These are phyloP conservation scores for Augochlorella aurata DNA, from an alignment of 2,888 invertebrate species.

Conservation along the genomic window DNA sequence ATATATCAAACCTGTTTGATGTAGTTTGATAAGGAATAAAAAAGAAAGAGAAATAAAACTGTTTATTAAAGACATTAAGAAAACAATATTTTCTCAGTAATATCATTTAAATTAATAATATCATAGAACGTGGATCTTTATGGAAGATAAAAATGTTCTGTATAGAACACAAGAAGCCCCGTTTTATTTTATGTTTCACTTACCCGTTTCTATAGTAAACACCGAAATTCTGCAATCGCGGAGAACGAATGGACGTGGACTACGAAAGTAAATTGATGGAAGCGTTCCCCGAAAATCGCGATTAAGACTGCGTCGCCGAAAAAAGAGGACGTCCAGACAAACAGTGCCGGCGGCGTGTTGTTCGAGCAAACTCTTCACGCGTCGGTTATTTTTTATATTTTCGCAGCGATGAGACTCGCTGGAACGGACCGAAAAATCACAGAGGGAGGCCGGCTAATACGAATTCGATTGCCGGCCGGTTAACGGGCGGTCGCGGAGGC, in stretches of 20 bases:
- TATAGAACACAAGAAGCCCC: no score
- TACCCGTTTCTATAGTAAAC: no score
- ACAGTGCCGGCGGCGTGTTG: neutral
- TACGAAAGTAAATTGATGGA: no score
- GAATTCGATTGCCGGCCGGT: slow-evolving; percentile 11
- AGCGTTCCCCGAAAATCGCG: neutral
- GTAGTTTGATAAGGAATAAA: no score
- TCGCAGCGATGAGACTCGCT: neutral
- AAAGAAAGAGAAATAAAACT: no score
- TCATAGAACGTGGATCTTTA: no score
- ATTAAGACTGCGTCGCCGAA: neutral
- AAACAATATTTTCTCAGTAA: no score
- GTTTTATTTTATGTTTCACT: no score
- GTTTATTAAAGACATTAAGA: no score
- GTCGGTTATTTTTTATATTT: neutral
- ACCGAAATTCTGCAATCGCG: neutral
- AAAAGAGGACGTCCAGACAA: neutral
- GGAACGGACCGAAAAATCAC: neutral
- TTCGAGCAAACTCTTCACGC: neutral
- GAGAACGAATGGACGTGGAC: neutral
- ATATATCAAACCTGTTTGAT: no score
- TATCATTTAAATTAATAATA: no score
- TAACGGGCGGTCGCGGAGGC: slow-evolving; percentile 22
- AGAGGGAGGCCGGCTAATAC: neutral
- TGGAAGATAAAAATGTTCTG: no score